Evolutionary conservation across 2,888 invertebrate genomes (phyloP).

Genomic region (Leucophenga maculata): DNA sequence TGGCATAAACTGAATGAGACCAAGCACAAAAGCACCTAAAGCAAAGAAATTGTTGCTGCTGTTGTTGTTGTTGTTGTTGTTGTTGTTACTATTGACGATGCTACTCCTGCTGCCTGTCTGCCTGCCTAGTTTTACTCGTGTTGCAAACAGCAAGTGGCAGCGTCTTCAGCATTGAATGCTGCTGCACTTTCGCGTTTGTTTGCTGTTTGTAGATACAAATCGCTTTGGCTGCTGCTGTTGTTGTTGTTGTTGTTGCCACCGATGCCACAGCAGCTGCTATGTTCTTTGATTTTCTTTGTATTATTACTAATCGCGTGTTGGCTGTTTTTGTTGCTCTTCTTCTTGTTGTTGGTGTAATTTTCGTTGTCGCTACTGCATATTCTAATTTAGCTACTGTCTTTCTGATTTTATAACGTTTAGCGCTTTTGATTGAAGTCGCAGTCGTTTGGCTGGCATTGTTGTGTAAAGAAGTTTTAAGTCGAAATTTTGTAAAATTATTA

Average conservation of each 20-base stretch:
- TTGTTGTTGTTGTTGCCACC: not conserved
- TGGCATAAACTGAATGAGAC: not conserved
- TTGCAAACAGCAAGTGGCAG: not conserved
- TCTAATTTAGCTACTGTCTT: not conserved
- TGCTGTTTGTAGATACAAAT: slow-evolving; percentile 12
- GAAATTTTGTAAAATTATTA: too few relatives aligned
- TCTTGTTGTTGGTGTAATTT: slow-evolving; percentile 25
- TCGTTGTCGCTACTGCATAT: not conserved
- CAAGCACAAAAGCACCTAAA: too few relatives aligned
- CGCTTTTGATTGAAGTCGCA: not conserved
- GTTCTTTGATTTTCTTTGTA: not conserved
- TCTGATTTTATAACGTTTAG: not conserved
- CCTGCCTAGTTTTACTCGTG: not conserved
- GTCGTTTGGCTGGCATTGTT: too few relatives aligned
- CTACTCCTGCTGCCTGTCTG: not conserved
- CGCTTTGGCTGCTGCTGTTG: not conserved
- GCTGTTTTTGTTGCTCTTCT: slow-evolving; percentile 25
- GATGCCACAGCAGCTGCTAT: too few relatives aligned
- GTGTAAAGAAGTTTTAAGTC: too few relatives aligned
- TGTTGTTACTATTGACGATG: not conserved
- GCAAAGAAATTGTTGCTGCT: not conserved
- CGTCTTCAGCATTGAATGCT: not conserved
- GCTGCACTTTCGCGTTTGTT: slow-evolving; percentile 4
- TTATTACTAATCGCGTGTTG: slow-evolving; percentile 30
- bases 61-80: slow-evolving; percentile 3